Conservation (phyloP, 2,888 invertebrate genomes). For the Zonitis immaculata region DNA sequence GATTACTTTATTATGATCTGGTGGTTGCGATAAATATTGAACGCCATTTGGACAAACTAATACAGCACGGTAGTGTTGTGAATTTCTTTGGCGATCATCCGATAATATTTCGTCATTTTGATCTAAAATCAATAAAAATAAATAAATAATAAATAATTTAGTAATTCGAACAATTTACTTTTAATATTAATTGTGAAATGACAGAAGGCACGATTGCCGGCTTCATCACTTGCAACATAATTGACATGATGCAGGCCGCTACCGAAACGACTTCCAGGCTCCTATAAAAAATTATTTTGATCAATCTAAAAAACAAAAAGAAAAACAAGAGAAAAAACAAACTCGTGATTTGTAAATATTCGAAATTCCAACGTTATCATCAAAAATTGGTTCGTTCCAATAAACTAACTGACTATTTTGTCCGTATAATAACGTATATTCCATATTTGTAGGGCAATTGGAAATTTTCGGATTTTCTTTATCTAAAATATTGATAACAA, state of each 20-base stretch:
- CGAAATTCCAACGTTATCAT: slow-evolving; percentile 55
- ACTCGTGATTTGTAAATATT: slow-evolving; percentile 59
- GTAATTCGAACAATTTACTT: slow-evolving; percentile 52
- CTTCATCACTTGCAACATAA: slow-evolving; percentile 61
- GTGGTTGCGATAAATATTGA: slow-evolving; percentile 37
- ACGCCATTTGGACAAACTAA: slow-evolving; percentile 44
- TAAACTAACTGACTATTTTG: slow-evolving; percentile 54
- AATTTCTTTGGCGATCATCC: slow-evolving; percentile 16
- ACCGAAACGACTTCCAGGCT: slow-evolving; percentile 58
- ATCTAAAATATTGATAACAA: slow-evolving; percentile 57
- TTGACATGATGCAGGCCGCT: slow-evolving; percentile 58
- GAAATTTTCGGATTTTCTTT: slow-evolving; percentile 54
- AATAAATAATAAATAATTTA: too few species aligned
- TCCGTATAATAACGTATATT: slow-evolving; percentile 53
- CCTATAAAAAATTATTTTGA: slow-evolving; percentile 40
- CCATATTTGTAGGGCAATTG: slow-evolving; percentile 60
- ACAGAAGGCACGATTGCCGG: slow-evolving; percentile 60
- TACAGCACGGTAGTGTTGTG: slow-evolving; percentile 36
- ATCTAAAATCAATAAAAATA: slow-evolving; percentile 1
- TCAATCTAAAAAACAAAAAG: background rate
- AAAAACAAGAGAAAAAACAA: slow-evolving; percentile 3
- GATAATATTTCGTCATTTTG: background rate
- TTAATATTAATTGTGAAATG: slow-evolving; percentile 59
- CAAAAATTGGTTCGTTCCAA: slow-evolving; percentile 64
- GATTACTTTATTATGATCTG: slow-evolving; percentile 38